phyloP scores from a whole-genome alignment of 1,140 invertebrate species.

The Pachyrhynchus sulphureomaculatus region DNA sequence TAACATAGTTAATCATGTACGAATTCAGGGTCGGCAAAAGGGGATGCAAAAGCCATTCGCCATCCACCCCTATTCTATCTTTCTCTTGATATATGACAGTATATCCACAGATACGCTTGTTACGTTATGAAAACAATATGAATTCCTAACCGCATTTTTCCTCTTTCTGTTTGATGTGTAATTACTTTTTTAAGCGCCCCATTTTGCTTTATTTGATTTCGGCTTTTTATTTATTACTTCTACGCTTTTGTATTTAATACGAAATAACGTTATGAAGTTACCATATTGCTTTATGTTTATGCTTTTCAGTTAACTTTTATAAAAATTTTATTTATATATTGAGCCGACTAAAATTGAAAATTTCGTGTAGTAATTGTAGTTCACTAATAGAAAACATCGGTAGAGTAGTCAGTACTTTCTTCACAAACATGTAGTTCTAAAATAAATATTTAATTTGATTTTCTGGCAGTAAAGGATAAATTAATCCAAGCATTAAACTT shows the following conservation, averaged over 20 bases:
- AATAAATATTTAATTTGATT: no score
- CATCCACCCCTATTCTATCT: conserved; percentile 31
- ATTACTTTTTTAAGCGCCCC: conserved; percentile 49
- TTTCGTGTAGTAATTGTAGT: no score
- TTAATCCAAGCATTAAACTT: no score
- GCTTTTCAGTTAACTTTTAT: no score
- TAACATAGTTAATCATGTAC: conserved; percentile 49
- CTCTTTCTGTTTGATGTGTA: conserved; percentile 49
- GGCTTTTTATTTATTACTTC: conserved; percentile 48
- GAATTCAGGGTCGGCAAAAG: conserved; percentile 27
- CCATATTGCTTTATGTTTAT: conserved; percentile 30
- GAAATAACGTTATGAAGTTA: conserved; percentile 10
- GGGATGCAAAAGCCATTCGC: conserved; percentile 15
- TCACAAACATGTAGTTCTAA: conserved; percentile 15
- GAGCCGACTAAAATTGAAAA: not conserved
- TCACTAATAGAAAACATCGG: no score
- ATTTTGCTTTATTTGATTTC: conserved; percentile 48
- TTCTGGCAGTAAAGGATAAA: no score
- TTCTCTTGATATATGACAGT: conserved; percentile 47
- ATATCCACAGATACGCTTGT: conserved; percentile 43
- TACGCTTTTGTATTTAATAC: not conserved
- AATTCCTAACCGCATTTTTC: conserved; percentile 51
- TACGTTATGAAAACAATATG: conserved; percentile 52
- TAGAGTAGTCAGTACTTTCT: no score
- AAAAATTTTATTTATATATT: no score